phyloP scores from a whole-genome alignment of 1,140 invertebrate species.

The Augochlora pura region DNA sequence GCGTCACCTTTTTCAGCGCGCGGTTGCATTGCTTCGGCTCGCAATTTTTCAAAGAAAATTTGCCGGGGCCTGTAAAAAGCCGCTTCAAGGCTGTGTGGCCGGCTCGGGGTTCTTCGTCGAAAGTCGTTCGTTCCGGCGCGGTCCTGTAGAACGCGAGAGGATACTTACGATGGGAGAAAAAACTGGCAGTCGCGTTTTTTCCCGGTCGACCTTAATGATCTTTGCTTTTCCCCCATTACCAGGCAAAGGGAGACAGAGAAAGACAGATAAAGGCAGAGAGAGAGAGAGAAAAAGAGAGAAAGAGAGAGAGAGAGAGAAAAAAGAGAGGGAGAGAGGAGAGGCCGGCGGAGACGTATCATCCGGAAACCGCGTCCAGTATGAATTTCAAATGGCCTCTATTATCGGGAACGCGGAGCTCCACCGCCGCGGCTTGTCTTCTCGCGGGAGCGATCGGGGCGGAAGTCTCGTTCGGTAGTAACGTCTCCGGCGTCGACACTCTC shows the following conservation, averaged over 20 bases:
- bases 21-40: too few relatives aligned
- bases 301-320: too few relatives aligned
- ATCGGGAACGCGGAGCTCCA: slow-evolving; percentile 5
- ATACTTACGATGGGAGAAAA: slow-evolving; percentile 12
- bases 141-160: slow-evolving; percentile 14
- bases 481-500: slow-evolving; percentile 32
- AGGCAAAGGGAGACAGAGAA: background rate
- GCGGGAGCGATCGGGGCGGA: slow-evolving; percentile 31
- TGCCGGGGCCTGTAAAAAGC: slow-evolving; percentile 21
- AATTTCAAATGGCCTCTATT: slow-evolving; percentile 52
- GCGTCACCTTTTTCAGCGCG: too few relatives aligned
- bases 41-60: slow-evolving; percentile 17
- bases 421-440: slow-evolving; percentile 1
- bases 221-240: slow-evolving; percentile 1
- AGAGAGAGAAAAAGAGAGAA: too few relatives aligned
- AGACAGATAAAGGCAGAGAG: too few relatives aligned
- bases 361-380: slow-evolving; percentile 33
- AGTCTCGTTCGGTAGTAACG: slow-evolving; percentile 36
- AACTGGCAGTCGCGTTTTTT: slow-evolving; percentile 10
- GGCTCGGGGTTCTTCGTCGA: background rate
- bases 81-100: slow-evolving; percentile 25
- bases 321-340: too few relatives aligned
- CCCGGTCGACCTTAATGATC: slow-evolving; percentile 11
- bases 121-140: slow-evolving; percentile 12
- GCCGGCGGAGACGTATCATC: slow-evolving; percentile 1